phyloP scores from a whole-genome alignment of 2,113 vertebrate genomes.

The Telmatochromis brachygnathus region DNA sequence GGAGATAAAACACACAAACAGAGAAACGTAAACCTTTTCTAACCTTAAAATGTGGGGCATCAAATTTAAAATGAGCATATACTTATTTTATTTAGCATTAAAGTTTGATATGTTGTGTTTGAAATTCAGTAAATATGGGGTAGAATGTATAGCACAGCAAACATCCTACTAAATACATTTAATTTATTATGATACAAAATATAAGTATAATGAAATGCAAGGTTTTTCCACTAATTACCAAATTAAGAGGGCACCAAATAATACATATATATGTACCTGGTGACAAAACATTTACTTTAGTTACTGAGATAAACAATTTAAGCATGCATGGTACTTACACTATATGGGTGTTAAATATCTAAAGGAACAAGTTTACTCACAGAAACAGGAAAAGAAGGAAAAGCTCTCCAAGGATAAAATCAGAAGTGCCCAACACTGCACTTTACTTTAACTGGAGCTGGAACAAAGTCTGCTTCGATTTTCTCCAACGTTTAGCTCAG shows the following conservation, averaged over 20 bases:
- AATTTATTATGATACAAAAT: neutral
- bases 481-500: conserved; percentile 4
- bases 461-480: neutral
- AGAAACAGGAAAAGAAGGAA: neutral
- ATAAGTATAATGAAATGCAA: neutral
- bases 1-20: neutral
- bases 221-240: neutral
- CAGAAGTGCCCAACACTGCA: neutral
- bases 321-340: neutral
- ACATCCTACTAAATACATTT: neutral
- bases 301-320: neutral
- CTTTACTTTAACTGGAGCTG: neutral
- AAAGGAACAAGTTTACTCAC: neutral
- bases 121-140: neutral
- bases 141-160: neutral
- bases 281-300: neutral
- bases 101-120: neutral
- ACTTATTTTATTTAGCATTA: neutral
- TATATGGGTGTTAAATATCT: neutral
- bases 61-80: neutral
- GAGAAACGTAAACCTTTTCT: accelerated
- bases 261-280: neutral
- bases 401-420: neutral
- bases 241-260: neutral
- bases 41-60: neutral